phyloP scores from a whole-genome alignment of 2,888 invertebrate genomes.

The Biston stratarius region DNA sequence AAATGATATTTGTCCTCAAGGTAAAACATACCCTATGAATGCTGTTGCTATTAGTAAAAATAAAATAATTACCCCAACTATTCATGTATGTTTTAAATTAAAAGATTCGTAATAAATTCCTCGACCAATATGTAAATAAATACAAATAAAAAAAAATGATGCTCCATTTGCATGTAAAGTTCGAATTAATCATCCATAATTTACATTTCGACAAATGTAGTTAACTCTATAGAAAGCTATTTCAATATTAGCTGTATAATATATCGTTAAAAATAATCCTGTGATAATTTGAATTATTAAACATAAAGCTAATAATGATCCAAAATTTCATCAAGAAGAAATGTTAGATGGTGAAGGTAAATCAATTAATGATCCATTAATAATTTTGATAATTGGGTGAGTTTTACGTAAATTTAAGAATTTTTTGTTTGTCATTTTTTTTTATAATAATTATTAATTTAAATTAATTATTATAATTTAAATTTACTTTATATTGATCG shows the following conservation, averaged over 20 bases:
- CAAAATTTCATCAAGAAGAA: constrained; percentile 89
- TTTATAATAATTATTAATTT: not conserved
- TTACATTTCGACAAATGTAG: constrained; percentile 90
- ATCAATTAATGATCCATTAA: constrained; percentile 86
- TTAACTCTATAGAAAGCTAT: constrained; percentile 89
- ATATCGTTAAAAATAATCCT: constrained; percentile 90
- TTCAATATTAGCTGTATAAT: constrained; percentile 88
- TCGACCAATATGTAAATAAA: constrained; percentile 90
- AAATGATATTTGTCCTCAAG: constrained; percentile 93
- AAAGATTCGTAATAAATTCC: constrained; percentile 84
- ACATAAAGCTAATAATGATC: constrained; percentile 88
- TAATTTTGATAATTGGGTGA: constrained; percentile 84
- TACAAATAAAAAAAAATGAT: constrained; percentile 90
- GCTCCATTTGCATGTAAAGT: constrained; percentile 90
- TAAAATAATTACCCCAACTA: constrained; percentile 88
- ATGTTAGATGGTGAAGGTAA: constrained; percentile 88
- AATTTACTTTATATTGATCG: constrained; percentile 61
- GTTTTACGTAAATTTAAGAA: constrained; percentile 72
- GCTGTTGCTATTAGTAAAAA: constrained; percentile 90
- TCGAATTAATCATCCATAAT: constrained; percentile 89
- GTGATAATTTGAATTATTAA: constrained; percentile 89
- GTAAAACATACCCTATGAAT: constrained; percentile 92
- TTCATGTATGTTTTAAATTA: constrained; percentile 87
- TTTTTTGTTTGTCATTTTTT: constrained; percentile 72
- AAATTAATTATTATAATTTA: constrained; percentile 44